Evolutionary conservation across 1,140 invertebrate genomes (phyloP), one percentile per base, ranked within the genome.

Genomic region (Drosophila bocqueti): DNA sequence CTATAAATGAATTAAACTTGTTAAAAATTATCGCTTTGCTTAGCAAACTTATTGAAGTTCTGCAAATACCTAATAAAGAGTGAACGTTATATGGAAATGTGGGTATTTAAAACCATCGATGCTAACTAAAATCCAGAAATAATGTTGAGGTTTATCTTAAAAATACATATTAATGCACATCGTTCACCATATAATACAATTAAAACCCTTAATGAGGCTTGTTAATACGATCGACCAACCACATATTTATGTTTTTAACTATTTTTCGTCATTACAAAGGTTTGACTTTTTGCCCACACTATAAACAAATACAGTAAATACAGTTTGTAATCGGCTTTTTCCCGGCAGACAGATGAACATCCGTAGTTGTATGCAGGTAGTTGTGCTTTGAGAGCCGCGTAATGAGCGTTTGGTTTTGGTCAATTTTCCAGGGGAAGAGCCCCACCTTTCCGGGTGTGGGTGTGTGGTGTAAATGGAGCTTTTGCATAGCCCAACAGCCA

Each of bases 301-400:
- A 38, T 67, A 38, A 40, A 55, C 47, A 57, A 71, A 68, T 31
- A 5, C 47, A 54, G 40, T 54, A 54, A 69, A 67, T 46, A 13
- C 49, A 57, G 40, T 47, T 47, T 54, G 24, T 57, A 68, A 71
- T 71, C 67, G 47, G 67, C 40, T 68, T 71, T 71, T 18, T 42
- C n/a, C 29, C 40, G 31, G 0, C 16, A 24, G 24, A 9, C 40
- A 68, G 6, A 26, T 55, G 65, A 54, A 45, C 67, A 21, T 18
- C 15, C 11, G 8, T 9, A 36, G 15, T 38, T 38, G 21, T 21
- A 26, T 46, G 31, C 29, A 38, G 4, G 0, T 15, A 9, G 13
- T 21, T 55, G 5, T 15, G 47, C 26, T 63, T 54, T 42, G 47
- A 54, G n/a, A 11, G 29, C 29, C 18, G 11, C n/a, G 16, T 58